Percentiles rank a stretch among this genome's conserved stretches.
phyloP scores from a whole-genome alignment of 2,797 vertebrate species.

The Stomatorhinus walkeri region DNA sequence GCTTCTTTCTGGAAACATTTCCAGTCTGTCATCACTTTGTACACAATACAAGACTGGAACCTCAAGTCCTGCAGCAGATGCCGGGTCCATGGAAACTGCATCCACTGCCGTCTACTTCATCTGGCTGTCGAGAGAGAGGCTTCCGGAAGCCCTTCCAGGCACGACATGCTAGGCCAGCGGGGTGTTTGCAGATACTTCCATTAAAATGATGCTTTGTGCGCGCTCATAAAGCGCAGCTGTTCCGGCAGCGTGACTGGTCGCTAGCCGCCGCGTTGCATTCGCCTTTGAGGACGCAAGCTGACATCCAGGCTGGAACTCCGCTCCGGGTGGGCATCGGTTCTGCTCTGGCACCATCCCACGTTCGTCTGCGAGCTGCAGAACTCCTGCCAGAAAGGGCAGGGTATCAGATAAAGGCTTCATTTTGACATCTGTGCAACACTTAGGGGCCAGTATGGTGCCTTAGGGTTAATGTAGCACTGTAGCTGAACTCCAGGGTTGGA shows the following conservation, averaged over 20 bases:
- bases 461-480: background rate
- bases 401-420: background rate
- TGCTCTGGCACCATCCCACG: background rate
- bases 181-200: background rate
- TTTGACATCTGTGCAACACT: background rate
- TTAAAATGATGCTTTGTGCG: background rate
- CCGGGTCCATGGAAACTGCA: conserved; percentile 30
- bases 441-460: background rate
- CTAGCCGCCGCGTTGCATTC: too few relatives aligned
- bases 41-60: background rate
- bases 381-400: background rate
- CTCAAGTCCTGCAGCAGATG: conserved; percentile 29
- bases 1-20: background rate
- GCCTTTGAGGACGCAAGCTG: background rate
- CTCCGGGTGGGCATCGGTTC: background rate
- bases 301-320: background rate
- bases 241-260: too few relatives aligned
- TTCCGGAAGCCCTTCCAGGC: background rate
- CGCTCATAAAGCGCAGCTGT: background rate
- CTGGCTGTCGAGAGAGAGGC: background rate
- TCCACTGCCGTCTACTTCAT: background rate
- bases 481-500: background rate
- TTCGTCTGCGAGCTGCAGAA: background rate
- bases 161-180: background rate
- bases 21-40: background rate